Evolutionary conservation across 2,113 vertebrate genomes (phyloP).

Genomic region (Hucho hucho): DNA sequence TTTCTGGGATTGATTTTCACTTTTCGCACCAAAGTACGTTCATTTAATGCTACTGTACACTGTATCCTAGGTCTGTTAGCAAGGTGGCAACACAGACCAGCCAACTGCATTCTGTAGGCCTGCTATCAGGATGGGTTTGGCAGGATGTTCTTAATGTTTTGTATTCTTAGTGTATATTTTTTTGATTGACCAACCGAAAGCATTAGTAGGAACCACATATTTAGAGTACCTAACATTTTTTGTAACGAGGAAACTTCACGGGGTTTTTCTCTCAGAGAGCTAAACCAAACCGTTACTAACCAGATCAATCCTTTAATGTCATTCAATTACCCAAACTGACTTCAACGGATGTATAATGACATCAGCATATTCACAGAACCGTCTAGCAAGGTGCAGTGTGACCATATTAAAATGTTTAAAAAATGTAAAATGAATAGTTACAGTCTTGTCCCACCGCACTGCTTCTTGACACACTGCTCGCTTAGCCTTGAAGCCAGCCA

Average conservation of each 20-base stretch:
- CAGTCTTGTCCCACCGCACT: too few species aligned
- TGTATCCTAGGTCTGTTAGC: too few species aligned
- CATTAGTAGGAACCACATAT: conserved; percentile 43
- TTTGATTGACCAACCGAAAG: conserved; percentile 36
- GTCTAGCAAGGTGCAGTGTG: conserved; percentile 8
- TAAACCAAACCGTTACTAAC: conserved; percentile 49
- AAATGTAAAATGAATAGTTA: too few species aligned
- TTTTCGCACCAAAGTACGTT: too few species aligned
- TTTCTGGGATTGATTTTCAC: too few species aligned
- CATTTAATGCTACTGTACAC: too few species aligned
- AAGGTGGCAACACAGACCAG: too few species aligned
- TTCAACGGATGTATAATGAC: conserved; percentile 44
- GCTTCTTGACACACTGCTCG: too few species aligned
- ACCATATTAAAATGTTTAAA: neutral
- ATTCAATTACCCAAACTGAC: neutral
- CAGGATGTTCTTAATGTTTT: conserved; percentile 57
- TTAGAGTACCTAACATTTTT: conserved; percentile 37
- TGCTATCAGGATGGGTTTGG: too few species aligned
- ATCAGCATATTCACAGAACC: conserved; percentile 35
- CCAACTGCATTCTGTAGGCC: too few species aligned
- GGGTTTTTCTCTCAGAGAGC: conserved; percentile 12
- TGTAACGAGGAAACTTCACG: conserved; percentile 28
- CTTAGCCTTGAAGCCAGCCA: too few species aligned
- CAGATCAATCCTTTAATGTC: conserved; percentile 19
- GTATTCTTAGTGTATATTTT: conserved; percentile 33